These are phyloP conservation scores for Andricus quercusramuli DNA, from an alignment of 2,888 invertebrate species.

Conservation along the genomic window DNA sequence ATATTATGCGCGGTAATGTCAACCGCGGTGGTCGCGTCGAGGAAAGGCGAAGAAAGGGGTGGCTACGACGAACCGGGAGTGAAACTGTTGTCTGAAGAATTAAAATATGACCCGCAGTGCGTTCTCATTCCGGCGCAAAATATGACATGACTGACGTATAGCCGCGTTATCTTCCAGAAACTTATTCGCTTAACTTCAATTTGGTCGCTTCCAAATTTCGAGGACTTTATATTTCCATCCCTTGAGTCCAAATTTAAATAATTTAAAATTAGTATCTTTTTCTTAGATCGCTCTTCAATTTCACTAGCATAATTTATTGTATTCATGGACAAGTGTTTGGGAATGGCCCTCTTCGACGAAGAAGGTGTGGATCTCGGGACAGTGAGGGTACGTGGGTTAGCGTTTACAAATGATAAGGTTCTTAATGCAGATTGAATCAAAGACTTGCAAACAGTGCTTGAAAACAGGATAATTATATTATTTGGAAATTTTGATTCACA, in stretches of 20 bases:
- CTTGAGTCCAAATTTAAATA: not conserved
- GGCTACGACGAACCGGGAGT: conserved; percentile 59
- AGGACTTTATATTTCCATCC: not conserved
- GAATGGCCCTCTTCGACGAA: no score
- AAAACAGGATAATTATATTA: no score
- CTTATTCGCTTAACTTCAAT: conserved; percentile 32
- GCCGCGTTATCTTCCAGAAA: conserved; percentile 69
- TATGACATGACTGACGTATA: conserved; percentile 75
- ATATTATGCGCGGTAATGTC: conserved; percentile 77
- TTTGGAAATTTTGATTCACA: no score
- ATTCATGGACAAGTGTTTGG: no score
- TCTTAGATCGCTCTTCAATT: not conserved
- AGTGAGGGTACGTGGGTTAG: no score
- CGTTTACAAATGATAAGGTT: no score
- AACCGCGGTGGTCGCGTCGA: conserved; percentile 63
- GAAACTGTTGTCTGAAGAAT: conserved; percentile 73
- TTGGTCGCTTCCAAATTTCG: not conserved
- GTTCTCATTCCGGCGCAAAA: conserved; percentile 76
- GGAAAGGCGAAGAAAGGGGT: conserved; percentile 68
- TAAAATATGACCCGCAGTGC: conserved; percentile 78
- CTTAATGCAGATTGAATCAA: no score
- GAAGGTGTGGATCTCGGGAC: no score
- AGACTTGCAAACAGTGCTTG: no score
- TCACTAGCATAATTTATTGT: not conserved
- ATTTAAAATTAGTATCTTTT: not conserved